phyloP scores from a whole-genome alignment of 2,888 invertebrate species.

The Lacanobia wlatinum region DNA sequence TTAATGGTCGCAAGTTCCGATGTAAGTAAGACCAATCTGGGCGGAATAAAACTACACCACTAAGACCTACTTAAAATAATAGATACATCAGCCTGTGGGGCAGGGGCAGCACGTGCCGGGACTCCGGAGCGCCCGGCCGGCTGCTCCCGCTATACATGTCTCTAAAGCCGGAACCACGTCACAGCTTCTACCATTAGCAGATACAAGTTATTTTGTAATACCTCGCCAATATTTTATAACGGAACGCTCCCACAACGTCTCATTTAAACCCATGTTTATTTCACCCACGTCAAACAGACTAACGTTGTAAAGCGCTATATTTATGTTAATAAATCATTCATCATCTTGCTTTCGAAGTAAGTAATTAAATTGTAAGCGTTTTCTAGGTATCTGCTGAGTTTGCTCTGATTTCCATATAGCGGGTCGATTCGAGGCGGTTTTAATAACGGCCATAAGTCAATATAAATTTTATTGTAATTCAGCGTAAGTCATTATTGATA shows the following conservation, averaged over 20 bases:
- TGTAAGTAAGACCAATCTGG: neutral
- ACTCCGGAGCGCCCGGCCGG: conserved; percentile 68
- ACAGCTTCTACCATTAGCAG: too few relatives aligned
- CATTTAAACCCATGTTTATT: too few relatives aligned
- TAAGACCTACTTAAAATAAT: conserved; percentile 73
- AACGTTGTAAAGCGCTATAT: too few relatives aligned
- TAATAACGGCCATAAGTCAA: conserved; percentile 66
- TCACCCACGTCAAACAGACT: too few relatives aligned
- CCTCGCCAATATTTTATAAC: conserved; percentile 57
- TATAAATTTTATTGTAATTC: conserved; percentile 77
- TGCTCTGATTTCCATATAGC: conserved; percentile 50
- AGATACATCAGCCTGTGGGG: conserved; percentile 70
- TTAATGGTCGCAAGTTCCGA: conserved; percentile 3
- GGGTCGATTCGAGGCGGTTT: conserved; percentile 42
- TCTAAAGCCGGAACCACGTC: too few relatives aligned
- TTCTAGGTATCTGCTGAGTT: conserved; percentile 48
- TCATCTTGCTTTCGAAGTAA: too few relatives aligned
- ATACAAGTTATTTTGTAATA: conserved; percentile 63
- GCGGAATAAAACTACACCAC: conserved; percentile 14
- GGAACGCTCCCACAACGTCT: too few relatives aligned
- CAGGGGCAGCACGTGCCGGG: conserved; percentile 72
- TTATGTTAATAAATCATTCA: too few relatives aligned
- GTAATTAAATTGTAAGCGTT: conserved; percentile 47
- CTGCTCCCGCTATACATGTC: too few relatives aligned
- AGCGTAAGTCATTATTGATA: conserved; percentile 83